These are phyloP conservation scores for Nothoprocta pentlandii DNA, from an alignment of 2,113 vertebrate genomes.

Conservation along the genomic window DNA sequence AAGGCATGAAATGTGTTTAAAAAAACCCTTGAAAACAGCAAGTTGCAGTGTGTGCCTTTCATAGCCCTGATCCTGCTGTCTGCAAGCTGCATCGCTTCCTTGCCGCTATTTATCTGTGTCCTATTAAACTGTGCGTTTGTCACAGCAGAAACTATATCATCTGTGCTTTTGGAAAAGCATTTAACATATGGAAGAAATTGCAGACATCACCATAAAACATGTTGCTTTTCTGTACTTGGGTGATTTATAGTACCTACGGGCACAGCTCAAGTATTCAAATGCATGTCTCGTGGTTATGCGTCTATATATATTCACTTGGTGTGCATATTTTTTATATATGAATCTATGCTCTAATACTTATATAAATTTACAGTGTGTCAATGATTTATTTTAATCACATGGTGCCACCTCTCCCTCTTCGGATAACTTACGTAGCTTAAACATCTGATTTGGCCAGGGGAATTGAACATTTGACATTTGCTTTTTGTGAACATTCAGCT, in stretches of 20 bases:
- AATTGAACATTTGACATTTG: neutral
- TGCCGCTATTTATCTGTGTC: neutral
- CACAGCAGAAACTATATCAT: neutral
- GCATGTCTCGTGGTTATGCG: neutral
- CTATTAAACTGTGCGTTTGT: conserved; percentile 26
- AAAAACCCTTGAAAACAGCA: neutral
- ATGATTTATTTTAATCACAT: neutral
- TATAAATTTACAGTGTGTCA: neutral
- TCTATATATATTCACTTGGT: neutral
- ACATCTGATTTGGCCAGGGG: neutral
- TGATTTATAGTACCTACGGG: conserved; percentile 30
- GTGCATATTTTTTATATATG: neutral
- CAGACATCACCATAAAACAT: neutral
- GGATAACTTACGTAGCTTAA: neutral
- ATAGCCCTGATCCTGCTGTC: neutral
- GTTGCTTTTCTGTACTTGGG: conserved; percentile 8
- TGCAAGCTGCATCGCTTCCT: neutral
- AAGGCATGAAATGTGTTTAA: conserved; percentile 43
- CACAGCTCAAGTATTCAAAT: neutral
- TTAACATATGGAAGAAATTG: conserved; percentile 5
- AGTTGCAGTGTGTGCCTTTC: conserved; percentile 24
- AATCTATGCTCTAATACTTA: neutral
- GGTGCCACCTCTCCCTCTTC: neutral
- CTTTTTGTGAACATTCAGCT: neutral
- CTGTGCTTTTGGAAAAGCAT: conserved; percentile 9